Base-by-base conservation (phyloP, 2,797 vertebrate species). In the Chiloscyllium punctatum region DNA sequence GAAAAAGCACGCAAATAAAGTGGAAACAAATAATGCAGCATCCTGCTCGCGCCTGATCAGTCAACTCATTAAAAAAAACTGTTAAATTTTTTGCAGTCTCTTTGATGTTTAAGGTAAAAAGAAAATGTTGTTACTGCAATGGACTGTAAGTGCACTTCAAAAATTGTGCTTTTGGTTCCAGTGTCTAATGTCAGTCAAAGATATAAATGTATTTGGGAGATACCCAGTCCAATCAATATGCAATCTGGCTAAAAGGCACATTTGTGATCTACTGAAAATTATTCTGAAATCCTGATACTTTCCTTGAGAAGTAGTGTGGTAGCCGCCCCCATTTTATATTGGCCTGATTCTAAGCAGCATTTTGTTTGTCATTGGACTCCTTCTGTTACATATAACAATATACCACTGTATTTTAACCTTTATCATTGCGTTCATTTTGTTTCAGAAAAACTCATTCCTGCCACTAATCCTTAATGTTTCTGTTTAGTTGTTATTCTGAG, bases 401-500 rank as follows among this genome's bases (percentile, higher is more conserved):
- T 62, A 62, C 30, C 30, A 90, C 13, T 51, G 84, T 69, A 69
- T 42, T 92, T 92, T 48, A 68, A 48, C 42, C 42, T 84, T 37
- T 48, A 25, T 25, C 66, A 92, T 92, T 69, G 21, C n/a, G 69
- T 92, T 92, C 69, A 8, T 92, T 97, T 96, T 97, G 97, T 25
- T 95, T 57, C 15, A 33, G 23, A 4, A 79, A 33, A 53, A 5
- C 71, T 66, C 5, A 53, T 66, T 37, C 57, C 48, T 25, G 15
- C 72, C 48, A 79, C 66, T 57, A 95, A 66, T 74, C 71, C 68
- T 53, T 42, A 96, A 97, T 96, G 97, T 97, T 98, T 97, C 97
- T 97, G 97, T 97, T 97, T 97, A 97, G 96, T 96, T 98, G 97
- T 97, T 97, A 97, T 97, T 97, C 66, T 25, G 69, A 69, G 90